Evolutionary conservation across 2,888 invertebrate species (phyloP).

Genomic region (Polydrusus tereticollis): DNA sequence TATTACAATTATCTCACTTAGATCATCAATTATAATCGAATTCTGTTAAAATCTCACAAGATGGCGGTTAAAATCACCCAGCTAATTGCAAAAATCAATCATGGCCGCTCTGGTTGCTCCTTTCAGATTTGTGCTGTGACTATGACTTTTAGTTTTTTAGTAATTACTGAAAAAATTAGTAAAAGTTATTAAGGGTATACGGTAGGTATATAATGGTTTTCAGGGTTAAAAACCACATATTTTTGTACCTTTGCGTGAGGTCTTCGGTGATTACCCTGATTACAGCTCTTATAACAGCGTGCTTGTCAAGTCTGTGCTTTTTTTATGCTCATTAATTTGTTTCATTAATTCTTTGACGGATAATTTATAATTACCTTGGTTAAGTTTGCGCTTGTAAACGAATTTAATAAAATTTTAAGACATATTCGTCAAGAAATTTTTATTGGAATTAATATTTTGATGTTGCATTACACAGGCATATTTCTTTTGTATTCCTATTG

Average conservation of each 20-base stretch:
- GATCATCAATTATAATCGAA: no score
- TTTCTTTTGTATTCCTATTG: no score
- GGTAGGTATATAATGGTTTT: neutral
- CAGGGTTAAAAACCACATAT: slow-evolving; percentile 2
- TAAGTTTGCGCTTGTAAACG: neutral
- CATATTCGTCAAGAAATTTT: no score
- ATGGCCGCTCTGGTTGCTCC: slow-evolving; percentile 14
- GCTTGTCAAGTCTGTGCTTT: neutral
- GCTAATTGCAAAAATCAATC: slow-evolving; percentile 36
- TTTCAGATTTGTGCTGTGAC: slow-evolving; percentile 3
- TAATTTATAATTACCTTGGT: neutral
- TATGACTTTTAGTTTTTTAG: slow-evolving; percentile 15
- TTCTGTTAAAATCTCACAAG: no score
- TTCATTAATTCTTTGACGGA: neutral
- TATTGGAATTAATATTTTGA: no score
- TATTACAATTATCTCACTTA: no score
- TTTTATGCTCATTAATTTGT: neutral
- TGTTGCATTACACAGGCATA: no score
- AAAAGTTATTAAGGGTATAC: neutral
- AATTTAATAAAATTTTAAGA: neutral
- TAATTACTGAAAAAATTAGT: slow-evolving; percentile 13
- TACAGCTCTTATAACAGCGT: neutral
- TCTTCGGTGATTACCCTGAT: neutral
- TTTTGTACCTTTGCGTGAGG: neutral
- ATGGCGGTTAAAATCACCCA: slow-evolving; percentile 8